These are phyloP conservation scores for Pheosia gnoma DNA, from an alignment of 2,888 invertebrate genomes.

Conservation along the genomic window DNA sequence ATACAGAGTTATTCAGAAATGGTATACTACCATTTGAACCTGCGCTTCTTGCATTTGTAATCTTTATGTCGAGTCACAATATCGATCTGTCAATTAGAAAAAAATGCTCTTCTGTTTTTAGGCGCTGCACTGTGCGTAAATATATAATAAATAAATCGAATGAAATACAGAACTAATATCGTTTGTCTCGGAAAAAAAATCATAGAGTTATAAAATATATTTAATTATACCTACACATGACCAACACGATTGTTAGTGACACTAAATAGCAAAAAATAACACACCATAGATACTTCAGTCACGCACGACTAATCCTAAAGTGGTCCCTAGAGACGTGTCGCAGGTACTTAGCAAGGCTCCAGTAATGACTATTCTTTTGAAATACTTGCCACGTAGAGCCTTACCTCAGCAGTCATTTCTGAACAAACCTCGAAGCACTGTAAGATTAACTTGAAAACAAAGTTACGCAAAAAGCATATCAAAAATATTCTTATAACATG, in stretches of 20 bases:
- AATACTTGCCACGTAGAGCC: slow-evolving; percentile 24
- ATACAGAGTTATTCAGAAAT: no score
- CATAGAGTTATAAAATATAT: background rate
- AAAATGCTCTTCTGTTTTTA: no score
- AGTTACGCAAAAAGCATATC: background rate
- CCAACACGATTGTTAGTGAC: slow-evolving; percentile 5
- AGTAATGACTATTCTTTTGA: slow-evolving; percentile 24
- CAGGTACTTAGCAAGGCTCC: slow-evolving; percentile 11
- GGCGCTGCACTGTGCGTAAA: background rate
- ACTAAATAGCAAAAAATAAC: slow-evolving; percentile 23
- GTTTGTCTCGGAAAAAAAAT: slow-evolving; percentile 1
- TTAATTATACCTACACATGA: slow-evolving; percentile 2
- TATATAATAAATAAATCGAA: background rate
- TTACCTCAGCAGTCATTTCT: slow-evolving; percentile 7
- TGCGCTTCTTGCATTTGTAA: no score
- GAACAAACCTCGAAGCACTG: background rate
- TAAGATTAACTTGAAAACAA: background rate
- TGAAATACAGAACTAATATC: background rate
- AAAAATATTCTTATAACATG: background rate
- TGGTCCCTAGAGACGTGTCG: slow-evolving; percentile 31
- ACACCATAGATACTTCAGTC: slow-evolving; percentile 20
- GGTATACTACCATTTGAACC: no score
- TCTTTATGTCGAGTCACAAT: no score
- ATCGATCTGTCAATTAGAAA: no score
- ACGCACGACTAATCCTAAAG: slow-evolving; percentile 25